phyloP scores from a whole-genome alignment of 2,888 invertebrate species.

The Chymomyza amoena region DNA sequence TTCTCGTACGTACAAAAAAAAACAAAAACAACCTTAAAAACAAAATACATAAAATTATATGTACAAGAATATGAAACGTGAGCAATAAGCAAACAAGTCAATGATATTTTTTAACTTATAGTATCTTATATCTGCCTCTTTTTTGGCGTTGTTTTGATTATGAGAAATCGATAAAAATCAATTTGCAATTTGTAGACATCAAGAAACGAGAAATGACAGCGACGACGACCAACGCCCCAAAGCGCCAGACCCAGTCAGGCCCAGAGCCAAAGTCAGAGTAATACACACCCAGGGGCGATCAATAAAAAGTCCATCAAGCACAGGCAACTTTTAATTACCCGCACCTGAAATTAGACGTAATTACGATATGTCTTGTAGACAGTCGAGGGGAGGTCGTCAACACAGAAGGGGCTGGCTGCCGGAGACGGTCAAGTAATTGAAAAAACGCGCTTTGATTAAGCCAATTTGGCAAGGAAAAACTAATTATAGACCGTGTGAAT shows the following conservation, averaged over 20 bases:
- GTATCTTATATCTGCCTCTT: not conserved
- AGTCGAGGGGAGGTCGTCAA: not conserved
- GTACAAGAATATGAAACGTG: constrained; percentile 43
- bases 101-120: constrained; percentile 61
- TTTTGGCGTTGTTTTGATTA: constrained; percentile 49
- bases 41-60: not conserved
- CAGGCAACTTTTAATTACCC: constrained; percentile 55
- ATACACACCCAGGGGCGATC: constrained; percentile 32
- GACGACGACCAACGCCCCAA: not conserved
- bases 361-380: constrained; percentile 16
- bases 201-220: not conserved
- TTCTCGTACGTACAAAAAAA: constrained; percentile 31
- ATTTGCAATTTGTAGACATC: constrained; percentile 67
- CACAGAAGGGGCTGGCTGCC: not conserved
- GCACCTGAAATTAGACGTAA: constrained; percentile 47
- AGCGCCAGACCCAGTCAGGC: not conserved
- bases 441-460: constrained; percentile 45
- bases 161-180: constrained; percentile 70
- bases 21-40: constrained; percentile 31
- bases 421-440: not conserved
- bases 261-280: constrained; percentile 10
- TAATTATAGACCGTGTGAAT: constrained; percentile 54
- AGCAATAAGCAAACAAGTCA: constrained; percentile 47
- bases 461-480: constrained; percentile 40
- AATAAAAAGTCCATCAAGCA: constrained; percentile 27